phyloP scores from a whole-genome alignment of 2,888 invertebrate genomes.

The Papilio protenor region DNA sequence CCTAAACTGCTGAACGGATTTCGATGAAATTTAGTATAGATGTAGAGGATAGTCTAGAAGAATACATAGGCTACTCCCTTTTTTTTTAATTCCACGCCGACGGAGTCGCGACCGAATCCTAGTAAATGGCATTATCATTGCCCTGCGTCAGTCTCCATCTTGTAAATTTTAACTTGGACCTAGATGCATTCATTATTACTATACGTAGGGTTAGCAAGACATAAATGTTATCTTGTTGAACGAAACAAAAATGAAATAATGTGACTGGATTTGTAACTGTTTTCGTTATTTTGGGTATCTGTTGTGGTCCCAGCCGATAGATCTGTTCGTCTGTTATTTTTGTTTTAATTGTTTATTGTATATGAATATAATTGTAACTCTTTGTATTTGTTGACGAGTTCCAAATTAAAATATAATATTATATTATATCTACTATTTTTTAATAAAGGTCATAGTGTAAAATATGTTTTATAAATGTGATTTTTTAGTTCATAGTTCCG shows the following conservation, averaged over 20 bases:
- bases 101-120: background rate
- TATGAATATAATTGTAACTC: too few relatives aligned
- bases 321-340: too few relatives aligned
- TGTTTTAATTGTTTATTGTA: too few relatives aligned
- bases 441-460: background rate
- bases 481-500: background rate
- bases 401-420: background rate
- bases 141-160: conserved; percentile 55
- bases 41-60: too few relatives aligned
- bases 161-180: conserved; percentile 58
- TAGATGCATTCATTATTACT: conserved; percentile 71
- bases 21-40: too few relatives aligned
- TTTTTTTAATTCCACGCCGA: too few relatives aligned
- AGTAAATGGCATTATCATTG: conserved; percentile 53
- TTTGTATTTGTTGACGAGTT: too few relatives aligned
- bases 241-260: background rate
- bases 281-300: background rate
- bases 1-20: too few relatives aligned
- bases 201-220: conserved; percentile 58
- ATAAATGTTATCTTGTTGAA: background rate
- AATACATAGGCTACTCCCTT: too few relatives aligned
- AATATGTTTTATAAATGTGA: background rate
- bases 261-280: background rate
- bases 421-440: background rate
- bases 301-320: too few relatives aligned